Evolutionary conservation across 2,113 vertebrate species (phyloP), one percentile per base, ranked within the genome.

Genomic region (Nansenia antarctica): DNA sequence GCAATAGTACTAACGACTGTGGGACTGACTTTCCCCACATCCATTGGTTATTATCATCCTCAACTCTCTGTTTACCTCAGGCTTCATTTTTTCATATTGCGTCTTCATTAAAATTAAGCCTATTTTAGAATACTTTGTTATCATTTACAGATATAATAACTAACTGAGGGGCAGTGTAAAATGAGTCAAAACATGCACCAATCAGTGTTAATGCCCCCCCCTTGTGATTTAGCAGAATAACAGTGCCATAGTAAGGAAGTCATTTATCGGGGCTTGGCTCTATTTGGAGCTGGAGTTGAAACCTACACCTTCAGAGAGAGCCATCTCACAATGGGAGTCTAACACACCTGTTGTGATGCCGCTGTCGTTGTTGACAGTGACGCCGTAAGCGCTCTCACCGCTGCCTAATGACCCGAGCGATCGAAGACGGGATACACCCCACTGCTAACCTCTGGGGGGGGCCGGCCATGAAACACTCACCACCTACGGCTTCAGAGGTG

Each of bases 271-370:
- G 32, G 57, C 70, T 54, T 72, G 59, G 73, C 64, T 67, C 58
- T 60, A n/a, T 64, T 63, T 55, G 49, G 30, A 9, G 35, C 30
- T 69, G 31, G 34, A 52, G n/a, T n/a, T 64, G 69, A 70, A 77
- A 85, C 31, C 26, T 67, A 55, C 68, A 70, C 68, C 72, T 68
- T 27, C 68, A 20, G 29, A 15, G 12, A 37, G 52, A 42, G n/a
- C 64, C 64, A 22, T 34, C 24, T 66, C 52, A 69, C 76, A 81
- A 80, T n/a, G 22, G 76, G 73, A 69, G 37, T 1, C 32, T 20
- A 74, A 66, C 71, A 72, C 47, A 29, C 64, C 65, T 78, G 73
- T 70, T 76, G 70, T 62, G 69, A 70, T 53, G 79, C 20, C 74
- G 69, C 30, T 30, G 59, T 71, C 57, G 69, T 62, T 64, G 76